Evolutionary conservation across 2,888 invertebrate genomes (phyloP).

Genomic region (Dione juno): DNA sequence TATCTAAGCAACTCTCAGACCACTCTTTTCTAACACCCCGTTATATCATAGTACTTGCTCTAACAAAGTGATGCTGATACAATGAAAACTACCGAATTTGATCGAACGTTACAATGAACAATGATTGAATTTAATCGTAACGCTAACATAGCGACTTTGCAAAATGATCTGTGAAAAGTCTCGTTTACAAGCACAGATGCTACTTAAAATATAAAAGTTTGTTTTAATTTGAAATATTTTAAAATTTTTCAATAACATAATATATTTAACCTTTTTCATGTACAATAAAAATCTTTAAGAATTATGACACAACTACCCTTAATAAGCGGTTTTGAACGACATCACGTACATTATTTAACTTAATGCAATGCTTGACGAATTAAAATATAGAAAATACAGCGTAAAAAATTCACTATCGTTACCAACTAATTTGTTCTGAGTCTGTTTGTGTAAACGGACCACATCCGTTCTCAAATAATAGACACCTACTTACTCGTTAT

Average conservation of each 20-base stretch:
- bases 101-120: slow-evolving; percentile 36
- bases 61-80: slow-evolving; percentile 39
- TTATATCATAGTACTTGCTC: slow-evolving; percentile 59
- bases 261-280: no score
- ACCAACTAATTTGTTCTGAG: slow-evolving; percentile 21
- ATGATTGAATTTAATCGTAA: slow-evolving; percentile 30
- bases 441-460: slow-evolving; percentile 25
- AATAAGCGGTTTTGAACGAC: neutral
- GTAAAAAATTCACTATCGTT: slow-evolving; percentile 17
- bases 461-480: slow-evolving; percentile 14
- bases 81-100: slow-evolving; percentile 43
- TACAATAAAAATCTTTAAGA: no score
- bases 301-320: no score
- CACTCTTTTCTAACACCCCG: slow-evolving; percentile 49
- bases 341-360: neutral
- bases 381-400: slow-evolving; percentile 9
- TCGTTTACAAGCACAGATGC: slow-evolving; percentile 1
- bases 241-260: no score
- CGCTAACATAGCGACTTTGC: neutral
- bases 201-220: neutral
- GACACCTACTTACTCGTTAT: neutral
- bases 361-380: slow-evolving; percentile 4
- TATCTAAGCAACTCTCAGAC: slow-evolving; percentile 61
- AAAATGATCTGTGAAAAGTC: slow-evolving; percentile 1
- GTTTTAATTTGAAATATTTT: no score